phyloP scores from a whole-genome alignment of 2,113 vertebrate genomes.

The Cebus imitator region DNA sequence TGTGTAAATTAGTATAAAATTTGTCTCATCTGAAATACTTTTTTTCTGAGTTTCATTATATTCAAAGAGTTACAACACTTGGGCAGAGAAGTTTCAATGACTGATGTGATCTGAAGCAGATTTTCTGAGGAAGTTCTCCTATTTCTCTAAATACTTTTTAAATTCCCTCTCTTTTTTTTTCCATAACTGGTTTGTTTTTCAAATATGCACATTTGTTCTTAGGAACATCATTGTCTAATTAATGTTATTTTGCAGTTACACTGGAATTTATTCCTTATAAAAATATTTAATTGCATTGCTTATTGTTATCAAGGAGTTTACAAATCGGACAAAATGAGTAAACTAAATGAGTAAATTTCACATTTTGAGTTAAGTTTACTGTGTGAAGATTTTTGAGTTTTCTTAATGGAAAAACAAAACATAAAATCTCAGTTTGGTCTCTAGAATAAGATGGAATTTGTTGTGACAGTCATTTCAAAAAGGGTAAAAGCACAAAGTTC shows the following conservation, averaged over 20 bases:
- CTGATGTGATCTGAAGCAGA: not conserved
- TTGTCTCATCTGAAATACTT: not conserved
- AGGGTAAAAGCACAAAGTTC: constrained; percentile 46
- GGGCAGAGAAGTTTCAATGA: not conserved
- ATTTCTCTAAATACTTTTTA: not conserved
- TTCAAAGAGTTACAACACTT: not conserved
- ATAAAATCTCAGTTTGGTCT: not conserved
- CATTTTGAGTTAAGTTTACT: not conserved
- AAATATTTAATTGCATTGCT: not conserved
- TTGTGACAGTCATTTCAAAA: constrained; percentile 30
- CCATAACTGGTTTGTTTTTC: not conserved
- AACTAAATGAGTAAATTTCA: not conserved
- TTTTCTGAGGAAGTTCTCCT: not conserved
- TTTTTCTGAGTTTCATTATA: not conserved
- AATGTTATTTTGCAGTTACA: not conserved
- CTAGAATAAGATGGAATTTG: not conserved
- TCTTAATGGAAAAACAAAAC: not conserved
- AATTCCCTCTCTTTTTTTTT: not conserved
- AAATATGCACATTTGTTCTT: not conserved
- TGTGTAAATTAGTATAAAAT: not conserved
- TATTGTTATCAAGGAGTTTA: not conserved
- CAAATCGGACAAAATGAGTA: not conserved
- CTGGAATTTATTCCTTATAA: not conserved
- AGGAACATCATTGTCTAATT: not conserved
- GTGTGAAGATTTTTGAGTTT: not conserved